phyloP scores from a whole-genome alignment of 2,888 invertebrate species.

The Nephrocerus scutellatus region DNA sequence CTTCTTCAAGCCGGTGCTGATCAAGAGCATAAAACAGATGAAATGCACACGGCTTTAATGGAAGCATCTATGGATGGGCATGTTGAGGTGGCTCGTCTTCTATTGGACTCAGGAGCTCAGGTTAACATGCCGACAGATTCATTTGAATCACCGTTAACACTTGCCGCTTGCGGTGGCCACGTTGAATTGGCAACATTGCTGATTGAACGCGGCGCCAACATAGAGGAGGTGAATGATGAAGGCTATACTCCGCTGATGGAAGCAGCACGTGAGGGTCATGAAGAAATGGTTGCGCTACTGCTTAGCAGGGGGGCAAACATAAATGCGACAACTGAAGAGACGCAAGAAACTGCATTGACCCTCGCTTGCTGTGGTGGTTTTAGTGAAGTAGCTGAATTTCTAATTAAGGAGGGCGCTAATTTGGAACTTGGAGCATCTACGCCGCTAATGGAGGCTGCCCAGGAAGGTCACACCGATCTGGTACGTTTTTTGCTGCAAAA shows the following conservation, averaged over 20 bases:
- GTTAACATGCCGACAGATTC: slow-evolving; percentile 98
- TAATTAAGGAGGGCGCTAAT: slow-evolving; percentile 91
- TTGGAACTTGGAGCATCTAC: slow-evolving; percentile 92
- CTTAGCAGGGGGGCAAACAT: slow-evolving; percentile 91
- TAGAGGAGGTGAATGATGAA: slow-evolving; percentile 99
- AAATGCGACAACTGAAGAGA: slow-evolving; percentile 98
- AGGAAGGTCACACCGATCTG: slow-evolving; percentile 93
- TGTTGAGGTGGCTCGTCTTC: slow-evolving; percentile 89
- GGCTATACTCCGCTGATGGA: slow-evolving; percentile 99
- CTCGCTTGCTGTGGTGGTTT: slow-evolving; percentile 93
- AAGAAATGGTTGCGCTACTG: slow-evolving; percentile 93
- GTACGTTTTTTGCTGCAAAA: slow-evolving; percentile 76
- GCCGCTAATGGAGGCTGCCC: slow-evolving; percentile 97
- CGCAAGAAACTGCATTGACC: slow-evolving; percentile 92
- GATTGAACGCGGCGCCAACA: slow-evolving; percentile 94
- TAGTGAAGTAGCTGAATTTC: slow-evolving; percentile 88
- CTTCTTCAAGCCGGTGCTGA: slow-evolving; percentile 93
- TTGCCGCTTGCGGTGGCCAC: slow-evolving; percentile 98
- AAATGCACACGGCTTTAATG: slow-evolving; percentile 99
- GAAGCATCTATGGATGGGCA: slow-evolving; percentile 99
- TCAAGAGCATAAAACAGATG: slow-evolving; percentile 97
- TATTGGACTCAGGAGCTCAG: slow-evolving; percentile 95
- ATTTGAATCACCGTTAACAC: slow-evolving; percentile 95
- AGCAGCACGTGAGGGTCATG: slow-evolving; percentile 96
- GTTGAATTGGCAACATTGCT: slow-evolving; percentile 93